These are phyloP conservation scores for Parnassius glacialis DNA, from an alignment of 2,888 invertebrate genomes.

Conservation along the genomic window DNA sequence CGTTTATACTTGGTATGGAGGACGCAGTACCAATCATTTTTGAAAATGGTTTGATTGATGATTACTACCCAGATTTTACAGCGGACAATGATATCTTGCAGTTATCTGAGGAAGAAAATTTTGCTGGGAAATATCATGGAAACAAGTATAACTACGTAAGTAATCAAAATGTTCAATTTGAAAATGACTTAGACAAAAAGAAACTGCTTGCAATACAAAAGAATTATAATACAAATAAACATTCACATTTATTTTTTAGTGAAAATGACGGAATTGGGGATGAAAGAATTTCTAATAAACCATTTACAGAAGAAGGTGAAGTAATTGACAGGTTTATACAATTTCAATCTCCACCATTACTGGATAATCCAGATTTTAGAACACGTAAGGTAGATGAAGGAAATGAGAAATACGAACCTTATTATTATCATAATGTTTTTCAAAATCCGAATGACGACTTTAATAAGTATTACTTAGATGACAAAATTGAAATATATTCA, in stretches of 20 bases:
- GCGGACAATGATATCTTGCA: constrained; percentile 43
- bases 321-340: constrained; percentile 19
- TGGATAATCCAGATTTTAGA: constrained; percentile 56
- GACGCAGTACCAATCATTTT: constrained; percentile 37
- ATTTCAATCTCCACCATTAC: constrained; percentile 47
- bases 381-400: constrained; percentile 48
- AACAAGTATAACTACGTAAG: constrained; percentile 54
- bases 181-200: constrained; percentile 30
- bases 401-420: constrained; percentile 27
- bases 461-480: constrained; percentile 24
- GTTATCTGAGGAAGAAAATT: constrained; percentile 43
- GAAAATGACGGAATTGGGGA: constrained; percentile 24
- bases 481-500: constrained; percentile 20
- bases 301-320: constrained; percentile 31
- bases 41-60: constrained; percentile 47
- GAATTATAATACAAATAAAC: constrained; percentile 25
- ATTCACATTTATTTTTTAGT: constrained; percentile 19
- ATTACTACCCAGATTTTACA: constrained; percentile 65
- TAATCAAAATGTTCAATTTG: constrained; percentile 34
- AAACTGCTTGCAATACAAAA: constrained; percentile 26
- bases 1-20: constrained; percentile 33
- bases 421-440: constrained; percentile 30
- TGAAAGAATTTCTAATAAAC: constrained; percentile 11
- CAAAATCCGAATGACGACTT: constrained; percentile 27
- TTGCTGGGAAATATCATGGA: constrained; percentile 41